Percentiles rank a stretch among this genome's conserved stretches.
phyloP scores from a whole-genome alignment of 2,113 vertebrate species.

The Scophthalmus maximus region DNA sequence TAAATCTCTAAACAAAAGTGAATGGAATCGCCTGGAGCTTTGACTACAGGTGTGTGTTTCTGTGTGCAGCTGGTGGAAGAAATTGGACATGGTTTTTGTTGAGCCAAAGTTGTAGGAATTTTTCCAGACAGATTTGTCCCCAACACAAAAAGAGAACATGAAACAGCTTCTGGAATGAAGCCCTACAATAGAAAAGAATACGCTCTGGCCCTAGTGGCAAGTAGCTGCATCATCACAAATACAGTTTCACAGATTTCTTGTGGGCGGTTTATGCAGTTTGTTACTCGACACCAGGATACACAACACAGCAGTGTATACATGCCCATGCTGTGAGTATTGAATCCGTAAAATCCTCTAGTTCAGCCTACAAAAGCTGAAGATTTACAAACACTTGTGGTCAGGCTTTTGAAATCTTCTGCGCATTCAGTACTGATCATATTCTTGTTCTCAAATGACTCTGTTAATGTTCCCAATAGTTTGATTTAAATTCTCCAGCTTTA shows the following conservation, averaged over 20 bases:
- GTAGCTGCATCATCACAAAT: slow-evolving; percentile 62
- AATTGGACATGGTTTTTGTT: slow-evolving; percentile 70
- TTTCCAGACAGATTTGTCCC: slow-evolving; percentile 52
- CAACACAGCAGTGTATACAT: slow-evolving; percentile 49
- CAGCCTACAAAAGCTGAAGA: slow-evolving; percentile 32
- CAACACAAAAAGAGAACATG: slow-evolving; percentile 50
- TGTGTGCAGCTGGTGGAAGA: slow-evolving; percentile 64
- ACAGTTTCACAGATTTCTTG: slow-evolving; percentile 70
- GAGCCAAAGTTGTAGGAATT: slow-evolving; percentile 53
- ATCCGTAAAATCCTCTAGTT: slow-evolving; percentile 34
- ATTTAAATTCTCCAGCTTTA: not conserved
- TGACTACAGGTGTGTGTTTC: slow-evolving; percentile 68
- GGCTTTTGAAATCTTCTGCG: not conserved
- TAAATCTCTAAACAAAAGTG: slow-evolving; percentile 75
- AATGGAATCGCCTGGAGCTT: slow-evolving; percentile 62
- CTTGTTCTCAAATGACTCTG: slow-evolving; percentile 16
- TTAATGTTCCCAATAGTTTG: slow-evolving; percentile 7
- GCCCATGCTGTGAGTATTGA: slow-evolving; percentile 41
- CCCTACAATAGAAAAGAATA: slow-evolving; percentile 33
- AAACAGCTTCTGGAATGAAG: slow-evolving; percentile 52
- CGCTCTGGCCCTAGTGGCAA: slow-evolving; percentile 27
- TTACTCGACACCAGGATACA: slow-evolving; percentile 53
- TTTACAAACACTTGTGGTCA: slow-evolving; percentile 30
- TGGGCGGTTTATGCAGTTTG: slow-evolving; percentile 74
- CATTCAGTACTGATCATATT: slow-evolving; percentile 11